Base-by-base conservation (phyloP, 1,140 invertebrate species). In the Penaeus vannamei region DNA sequence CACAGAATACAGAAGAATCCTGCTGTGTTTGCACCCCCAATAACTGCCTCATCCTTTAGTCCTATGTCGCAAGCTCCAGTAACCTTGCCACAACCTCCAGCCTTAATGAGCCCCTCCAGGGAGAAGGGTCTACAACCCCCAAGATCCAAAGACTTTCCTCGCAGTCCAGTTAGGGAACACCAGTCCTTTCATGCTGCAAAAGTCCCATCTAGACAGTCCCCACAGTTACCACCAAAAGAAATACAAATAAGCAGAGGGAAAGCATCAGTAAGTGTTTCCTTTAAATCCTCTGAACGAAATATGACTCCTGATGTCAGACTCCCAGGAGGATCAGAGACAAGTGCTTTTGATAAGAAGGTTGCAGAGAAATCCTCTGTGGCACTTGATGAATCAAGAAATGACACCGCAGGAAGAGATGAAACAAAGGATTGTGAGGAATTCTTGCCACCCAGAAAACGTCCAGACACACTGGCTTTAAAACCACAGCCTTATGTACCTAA, bases 401-500 rank as follows among this genome's bases (percentile, higher is more conserved):
- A 87, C 12, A 79, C n/a, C 23, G 29, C 64, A 26, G 23, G n/a
- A 20, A 80, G 87, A 36, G 59, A 64, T 19, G 85, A 87, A 20
- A 17, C 80, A 20, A 42, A 76, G 14, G 85, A 87, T 32, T 84
- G 77, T 12, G 85, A 91, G 32, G 86, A 87, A 20, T 90, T 90
- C 61, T 36, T 91, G 19, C 83, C 86, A n/a, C 86, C 91, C 5
- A 69, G 89, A n/a, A 91, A 91, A 85, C 81, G 91, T 76, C 91
- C 91, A 61, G 83, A 91, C 66, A 90, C 88, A 59, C 79, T 91
- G 46, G 77, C 84, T 59, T 53, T 91, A 5, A 91, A 92, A 81
- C 90, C 91, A n/a, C 89, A 91, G 22, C 86, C 91, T 36, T 91
- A 89, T 72, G 83, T 89, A 29, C 90, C 86, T 46, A 92, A 92